phyloP scores from a whole-genome alignment of 1,140 invertebrate species.

The Drosophila suzukii region DNA sequence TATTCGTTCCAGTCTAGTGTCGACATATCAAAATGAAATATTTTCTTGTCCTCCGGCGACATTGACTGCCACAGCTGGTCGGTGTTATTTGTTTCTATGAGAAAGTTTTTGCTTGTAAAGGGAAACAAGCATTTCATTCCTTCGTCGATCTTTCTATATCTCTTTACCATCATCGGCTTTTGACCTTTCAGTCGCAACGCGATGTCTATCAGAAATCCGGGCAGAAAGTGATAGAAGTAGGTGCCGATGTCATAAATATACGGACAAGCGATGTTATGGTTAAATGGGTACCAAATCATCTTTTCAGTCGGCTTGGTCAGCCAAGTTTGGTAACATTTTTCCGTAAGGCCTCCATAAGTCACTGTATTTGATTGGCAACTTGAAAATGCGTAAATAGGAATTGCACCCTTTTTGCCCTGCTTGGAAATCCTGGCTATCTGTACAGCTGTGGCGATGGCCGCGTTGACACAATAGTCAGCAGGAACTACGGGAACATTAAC shows the following conservation, averaged over 20 bases:
- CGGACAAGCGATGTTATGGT: conserved; percentile 76
- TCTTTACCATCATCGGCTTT: conserved; percentile 85
- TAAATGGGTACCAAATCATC: conserved; percentile 85
- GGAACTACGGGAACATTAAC: conserved; percentile 87
- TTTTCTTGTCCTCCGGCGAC: conserved; percentile 86
- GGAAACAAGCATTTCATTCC: conserved; percentile 87
- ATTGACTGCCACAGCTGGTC: conserved; percentile 87
- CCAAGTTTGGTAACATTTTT: conserved; percentile 41
- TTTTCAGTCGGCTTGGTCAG: conserved; percentile 61
- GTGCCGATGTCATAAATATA: conserved; percentile 83
- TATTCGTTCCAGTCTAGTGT: conserved; percentile 88
- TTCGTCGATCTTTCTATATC: conserved; percentile 89
- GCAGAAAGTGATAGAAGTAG: conserved; percentile 86
- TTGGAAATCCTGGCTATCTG: conserved; percentile 85
- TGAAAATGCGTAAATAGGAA: conserved; percentile 89
- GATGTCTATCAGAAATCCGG: conserved; percentile 86
- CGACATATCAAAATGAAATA: conserved; percentile 89
- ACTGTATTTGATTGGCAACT: conserved; percentile 87
- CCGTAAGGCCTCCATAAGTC: conserved; percentile 86
- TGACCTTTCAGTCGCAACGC: conserved; percentile 83
- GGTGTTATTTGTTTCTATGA: conserved; percentile 88
- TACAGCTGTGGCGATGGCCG: conserved; percentile 90
- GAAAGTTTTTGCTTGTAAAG: conserved; percentile 88
- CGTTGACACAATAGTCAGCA: conserved; percentile 91
- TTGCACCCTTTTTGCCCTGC: conserved; percentile 21